Conservation (phyloP, 2,888 invertebrate species). For the Lasioglossum calceatum region DNA sequence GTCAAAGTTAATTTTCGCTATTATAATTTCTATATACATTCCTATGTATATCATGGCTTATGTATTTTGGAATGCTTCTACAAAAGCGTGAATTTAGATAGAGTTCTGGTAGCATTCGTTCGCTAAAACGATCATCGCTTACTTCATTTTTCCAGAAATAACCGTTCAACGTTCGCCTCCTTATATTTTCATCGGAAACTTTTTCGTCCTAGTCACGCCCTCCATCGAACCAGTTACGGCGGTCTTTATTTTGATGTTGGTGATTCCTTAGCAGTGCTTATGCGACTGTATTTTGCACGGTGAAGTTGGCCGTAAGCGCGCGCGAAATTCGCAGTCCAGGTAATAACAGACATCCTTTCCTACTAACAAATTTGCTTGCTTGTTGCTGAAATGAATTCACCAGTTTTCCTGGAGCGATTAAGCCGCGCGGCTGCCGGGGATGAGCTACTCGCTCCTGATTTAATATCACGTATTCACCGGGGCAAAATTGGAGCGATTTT, state of each 20-base stretch:
- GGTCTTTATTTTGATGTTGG: neutral
- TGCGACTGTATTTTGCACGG: neutral
- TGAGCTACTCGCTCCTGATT: conserved; percentile 42
- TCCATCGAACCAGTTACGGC: neutral
- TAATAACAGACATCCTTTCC: conserved; percentile 50
- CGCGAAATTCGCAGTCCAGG: neutral
- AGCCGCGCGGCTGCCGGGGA: conserved; percentile 36
- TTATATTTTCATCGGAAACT: neutral
- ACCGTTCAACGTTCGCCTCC: neutral
- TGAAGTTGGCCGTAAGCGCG: neutral
- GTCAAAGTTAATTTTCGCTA: no score
- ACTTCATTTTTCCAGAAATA: neutral
- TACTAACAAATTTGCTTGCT: conserved; percentile 46
- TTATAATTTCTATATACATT: no score
- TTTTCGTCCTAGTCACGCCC: neutral
- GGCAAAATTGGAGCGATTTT: conserved; percentile 65
- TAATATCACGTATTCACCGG: conserved; percentile 65
- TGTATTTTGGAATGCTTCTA: neutral
- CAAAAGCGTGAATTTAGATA: neutral
- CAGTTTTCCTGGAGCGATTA: conserved; percentile 55
- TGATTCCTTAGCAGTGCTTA: neutral
- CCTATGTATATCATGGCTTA: neutral
- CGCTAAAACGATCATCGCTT: neutral
- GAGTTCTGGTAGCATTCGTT: no score
- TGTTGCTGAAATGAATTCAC: conserved; percentile 53